phyloP scores from a whole-genome alignment of 2,888 invertebrate species.

The Drosophila maculinotata region DNA sequence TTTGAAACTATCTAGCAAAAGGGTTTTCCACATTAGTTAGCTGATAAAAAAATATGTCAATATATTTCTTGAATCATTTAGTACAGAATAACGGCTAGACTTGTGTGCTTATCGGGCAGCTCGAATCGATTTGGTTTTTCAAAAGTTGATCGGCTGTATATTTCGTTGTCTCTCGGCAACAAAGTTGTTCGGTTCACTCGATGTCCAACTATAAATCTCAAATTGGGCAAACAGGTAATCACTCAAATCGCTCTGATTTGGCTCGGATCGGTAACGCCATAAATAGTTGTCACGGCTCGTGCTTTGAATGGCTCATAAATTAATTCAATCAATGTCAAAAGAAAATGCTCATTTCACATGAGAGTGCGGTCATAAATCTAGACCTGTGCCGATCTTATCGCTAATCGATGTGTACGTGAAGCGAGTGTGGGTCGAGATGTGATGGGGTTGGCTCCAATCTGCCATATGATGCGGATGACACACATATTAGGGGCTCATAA shows the following conservation, averaged over 20 bases:
- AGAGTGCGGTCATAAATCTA: slow-evolving; percentile 38
- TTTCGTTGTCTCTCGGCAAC: slow-evolving; percentile 17
- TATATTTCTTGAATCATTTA: not conserved
- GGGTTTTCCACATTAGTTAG: not conserved
- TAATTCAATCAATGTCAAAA: slow-evolving; percentile 75
- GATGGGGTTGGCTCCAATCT: slow-evolving; percentile 20
- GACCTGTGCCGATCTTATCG: slow-evolving; percentile 64
- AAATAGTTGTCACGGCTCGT: slow-evolving; percentile 47
- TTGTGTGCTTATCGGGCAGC: slow-evolving; percentile 30
- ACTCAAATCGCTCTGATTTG: slow-evolving; percentile 74
- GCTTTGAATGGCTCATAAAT: slow-evolving; percentile 56
- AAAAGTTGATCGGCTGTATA: slow-evolving; percentile 24
- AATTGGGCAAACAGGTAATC: slow-evolving; percentile 70
- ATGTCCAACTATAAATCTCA: slow-evolving; percentile 68
- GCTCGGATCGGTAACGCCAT: slow-evolving; percentile 55
- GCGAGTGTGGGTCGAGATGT: slow-evolving; percentile 20
- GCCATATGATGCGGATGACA: slow-evolving; percentile 39
- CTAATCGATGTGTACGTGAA: slow-evolving; percentile 66
- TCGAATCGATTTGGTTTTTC: slow-evolving; percentile 1
- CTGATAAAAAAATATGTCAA: slow-evolving; percentile 4
- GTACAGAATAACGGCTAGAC: not conserved
- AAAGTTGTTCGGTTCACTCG: slow-evolving; percentile 25
- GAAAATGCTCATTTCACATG: slow-evolving; percentile 61
- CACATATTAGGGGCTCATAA: slow-evolving; percentile 53
- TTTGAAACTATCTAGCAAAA: too few species aligned